These are phyloP conservation scores for Lepus americanus DNA, from an alignment of 2,113 vertebrate species.

Conservation along the genomic window DNA sequence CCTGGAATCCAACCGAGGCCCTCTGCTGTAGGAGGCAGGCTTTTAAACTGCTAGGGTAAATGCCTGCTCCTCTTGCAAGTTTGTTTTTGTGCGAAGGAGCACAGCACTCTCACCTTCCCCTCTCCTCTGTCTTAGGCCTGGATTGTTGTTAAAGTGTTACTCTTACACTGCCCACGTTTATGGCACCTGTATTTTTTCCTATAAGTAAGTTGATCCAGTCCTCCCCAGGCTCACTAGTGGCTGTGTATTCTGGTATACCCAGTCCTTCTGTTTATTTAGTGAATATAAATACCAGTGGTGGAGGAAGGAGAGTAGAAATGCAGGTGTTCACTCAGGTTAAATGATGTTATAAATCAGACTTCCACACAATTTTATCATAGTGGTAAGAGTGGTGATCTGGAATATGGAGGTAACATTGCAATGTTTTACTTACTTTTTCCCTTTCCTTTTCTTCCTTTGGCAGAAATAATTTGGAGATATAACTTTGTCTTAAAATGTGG, in stretches of 20 bases:
- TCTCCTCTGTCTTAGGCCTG: not conserved
- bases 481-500: slow-evolving; percentile 32
- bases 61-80: not conserved
- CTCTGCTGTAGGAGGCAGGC: too few species aligned
- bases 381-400: not conserved
- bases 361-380: not conserved
- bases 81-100: not conserved
- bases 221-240: not conserved
- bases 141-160: slow-evolving; percentile 22
- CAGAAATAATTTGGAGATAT: not conserved
- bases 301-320: not conserved
- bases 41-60: too few species aligned
- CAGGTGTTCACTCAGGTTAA: not conserved
- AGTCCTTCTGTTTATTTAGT: not conserved
- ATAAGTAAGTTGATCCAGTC: not conserved
- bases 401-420: not conserved
- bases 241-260: not conserved
- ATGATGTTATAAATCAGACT: not conserved
- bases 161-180: not conserved
- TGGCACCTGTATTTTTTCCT: not conserved
- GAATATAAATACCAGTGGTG: not conserved
- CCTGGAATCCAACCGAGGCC: too few species aligned
- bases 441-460: not conserved
- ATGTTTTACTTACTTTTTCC: not conserved
- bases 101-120: not conserved